Conservation (phyloP, 1,140 invertebrate genomes). For the Atopsyche davidsoni region DNA sequence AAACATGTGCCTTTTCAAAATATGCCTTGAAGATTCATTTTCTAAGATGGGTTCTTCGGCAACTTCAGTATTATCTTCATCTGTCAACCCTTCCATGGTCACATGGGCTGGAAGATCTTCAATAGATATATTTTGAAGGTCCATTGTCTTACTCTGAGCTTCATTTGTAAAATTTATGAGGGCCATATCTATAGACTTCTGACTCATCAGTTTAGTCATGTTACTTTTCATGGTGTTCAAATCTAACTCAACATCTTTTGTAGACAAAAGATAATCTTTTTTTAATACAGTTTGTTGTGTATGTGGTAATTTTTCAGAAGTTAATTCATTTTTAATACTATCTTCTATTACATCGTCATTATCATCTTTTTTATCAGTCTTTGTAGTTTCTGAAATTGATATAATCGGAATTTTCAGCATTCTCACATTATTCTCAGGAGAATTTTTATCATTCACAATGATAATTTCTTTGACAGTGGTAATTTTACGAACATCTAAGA, state of each 20-base stretch:
- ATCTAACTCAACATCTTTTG: slow-evolving; percentile 16
- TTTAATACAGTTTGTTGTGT: not conserved
- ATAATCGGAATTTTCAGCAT: slow-evolving; percentile 21
- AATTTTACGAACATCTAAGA: no score
- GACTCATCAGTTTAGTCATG: slow-evolving; percentile 22
- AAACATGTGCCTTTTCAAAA: no score
- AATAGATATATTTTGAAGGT: slow-evolving; percentile 27
- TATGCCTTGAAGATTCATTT: no score
- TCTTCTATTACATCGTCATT: no score
- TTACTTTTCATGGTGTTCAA: slow-evolving; percentile 17
- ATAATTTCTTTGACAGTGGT: no score
- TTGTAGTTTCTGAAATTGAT: slow-evolving; percentile 22
- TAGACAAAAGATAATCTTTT: slow-evolving; percentile 6
- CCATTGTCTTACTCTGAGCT: slow-evolving; percentile 18
- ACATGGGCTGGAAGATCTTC: slow-evolving; percentile 27
- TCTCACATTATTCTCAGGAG: not conserved
- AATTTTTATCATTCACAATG: not conserved
- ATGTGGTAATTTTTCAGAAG: not conserved
- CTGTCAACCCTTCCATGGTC: no score
- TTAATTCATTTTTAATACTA: no score
- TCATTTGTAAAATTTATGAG: slow-evolving; percentile 24
- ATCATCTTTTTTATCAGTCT: no score
- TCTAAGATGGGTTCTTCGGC: no score
- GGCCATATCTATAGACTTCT: slow-evolving; percentile 26
- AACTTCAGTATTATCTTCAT: no score